These are phyloP conservation scores for Choristoneura rosaceana DNA, from an alignment of 2,888 invertebrate species.

Conservation along the genomic window DNA sequence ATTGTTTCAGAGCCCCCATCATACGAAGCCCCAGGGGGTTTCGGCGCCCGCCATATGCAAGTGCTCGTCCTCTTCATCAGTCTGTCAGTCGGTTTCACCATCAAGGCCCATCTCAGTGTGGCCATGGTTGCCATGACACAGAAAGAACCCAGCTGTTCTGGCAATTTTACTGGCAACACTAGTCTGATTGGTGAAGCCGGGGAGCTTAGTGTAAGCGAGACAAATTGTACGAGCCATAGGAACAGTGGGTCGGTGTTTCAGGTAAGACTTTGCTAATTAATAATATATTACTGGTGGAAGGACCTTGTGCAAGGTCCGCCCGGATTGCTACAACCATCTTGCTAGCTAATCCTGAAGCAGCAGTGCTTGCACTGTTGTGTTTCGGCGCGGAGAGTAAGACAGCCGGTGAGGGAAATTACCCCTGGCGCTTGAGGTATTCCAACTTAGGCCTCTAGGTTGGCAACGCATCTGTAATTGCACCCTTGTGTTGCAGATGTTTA, in stretches of 20 bases:
- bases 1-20: conserved; percentile 46
- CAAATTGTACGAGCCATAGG: not conserved
- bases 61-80: conserved; percentile 61
- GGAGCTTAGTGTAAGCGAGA: not conserved
- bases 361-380: too few relatives aligned
- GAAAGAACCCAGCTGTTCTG: conserved; percentile 21
- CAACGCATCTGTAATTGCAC: too few relatives aligned
- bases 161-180: conserved; percentile 12
- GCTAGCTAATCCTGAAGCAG: too few relatives aligned
- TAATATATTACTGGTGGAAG: too few relatives aligned
- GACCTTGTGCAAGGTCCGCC: too few relatives aligned
- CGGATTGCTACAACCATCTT: too few relatives aligned
- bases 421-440: too few relatives aligned
- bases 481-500: too few relatives aligned
- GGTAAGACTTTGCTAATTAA: not conserved
- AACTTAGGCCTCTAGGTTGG: too few relatives aligned
- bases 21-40: conserved; percentile 53
- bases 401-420: too few relatives aligned
- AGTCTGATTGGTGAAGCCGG: not conserved
- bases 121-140: conserved; percentile 72
- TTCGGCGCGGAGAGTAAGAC: too few relatives aligned
- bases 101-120: conserved; percentile 62
- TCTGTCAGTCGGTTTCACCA: conserved; percentile 56
- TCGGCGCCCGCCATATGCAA: conserved; percentile 66
- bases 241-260: conserved; percentile 8